Evolutionary conservation across 2,888 invertebrate species (phyloP).

Genomic region (Helleia helle): DNA sequence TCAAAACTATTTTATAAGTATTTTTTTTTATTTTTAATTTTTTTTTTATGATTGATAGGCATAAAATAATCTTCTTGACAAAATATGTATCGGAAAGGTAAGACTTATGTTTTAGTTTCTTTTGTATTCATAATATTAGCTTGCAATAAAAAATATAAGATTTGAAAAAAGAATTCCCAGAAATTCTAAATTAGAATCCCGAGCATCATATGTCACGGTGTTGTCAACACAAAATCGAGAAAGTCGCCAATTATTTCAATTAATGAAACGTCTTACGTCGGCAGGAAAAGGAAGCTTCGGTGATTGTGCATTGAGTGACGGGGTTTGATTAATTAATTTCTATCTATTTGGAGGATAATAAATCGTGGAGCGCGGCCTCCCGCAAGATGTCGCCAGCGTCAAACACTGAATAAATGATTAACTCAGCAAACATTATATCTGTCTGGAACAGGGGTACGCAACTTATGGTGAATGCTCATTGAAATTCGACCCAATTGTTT

Average conservation of each 20-base stretch:
- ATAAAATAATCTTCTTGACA: too few species aligned
- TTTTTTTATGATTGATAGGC: too few species aligned
- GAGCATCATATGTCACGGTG: conserved; percentile 33
- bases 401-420: conserved; percentile 63
- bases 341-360: conserved; percentile 58
- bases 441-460: conserved; percentile 23
- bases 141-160: too few species aligned
- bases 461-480: too few species aligned
- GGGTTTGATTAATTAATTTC: conserved; percentile 71
- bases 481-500: too few species aligned
- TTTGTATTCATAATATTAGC: too few species aligned
- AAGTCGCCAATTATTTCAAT: conserved; percentile 68
- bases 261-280: conserved; percentile 61
- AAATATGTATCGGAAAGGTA: too few species aligned
- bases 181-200: conserved; percentile 17
- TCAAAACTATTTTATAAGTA: too few species aligned
- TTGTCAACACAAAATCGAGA: conserved; percentile 51
- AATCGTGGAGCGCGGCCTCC: conserved; percentile 59
- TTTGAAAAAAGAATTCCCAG: conserved; percentile 5
- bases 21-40: too few species aligned
- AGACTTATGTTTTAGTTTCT: too few species aligned
- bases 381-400: conserved; percentile 65
- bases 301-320: conserved; percentile 65
- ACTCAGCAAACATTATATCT: conserved; percentile 58
- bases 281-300: conserved; percentile 69